Conservation (phyloP, 2,113 vertebrate genomes). For the Craseonycteris thonglongyai region DNA sequence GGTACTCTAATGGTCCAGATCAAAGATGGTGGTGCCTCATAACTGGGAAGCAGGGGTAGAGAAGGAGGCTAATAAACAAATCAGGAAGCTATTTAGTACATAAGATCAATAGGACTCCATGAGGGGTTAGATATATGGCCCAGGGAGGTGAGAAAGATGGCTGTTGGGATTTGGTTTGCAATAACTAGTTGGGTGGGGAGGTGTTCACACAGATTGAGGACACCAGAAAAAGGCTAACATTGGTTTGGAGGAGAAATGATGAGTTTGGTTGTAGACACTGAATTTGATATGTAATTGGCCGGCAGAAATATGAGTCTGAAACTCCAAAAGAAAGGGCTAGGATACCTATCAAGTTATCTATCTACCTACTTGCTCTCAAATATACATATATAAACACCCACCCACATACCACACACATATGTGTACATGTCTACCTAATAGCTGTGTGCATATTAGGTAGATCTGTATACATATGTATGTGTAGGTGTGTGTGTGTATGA, state of each 20-base stretch:
- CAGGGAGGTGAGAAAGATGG: not conserved
- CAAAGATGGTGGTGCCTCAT: not conserved
- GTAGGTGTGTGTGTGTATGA: accelerated
- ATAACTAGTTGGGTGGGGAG: not conserved
- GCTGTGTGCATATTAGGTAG: not conserved
- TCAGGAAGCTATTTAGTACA: not conserved
- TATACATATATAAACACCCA: not conserved
- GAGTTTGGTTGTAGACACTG: not conserved
- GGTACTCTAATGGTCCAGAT: not conserved
- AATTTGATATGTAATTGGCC: not conserved
- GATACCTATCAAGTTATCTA: not conserved
- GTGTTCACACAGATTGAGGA: not conserved
- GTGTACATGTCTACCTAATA: too few species aligned
- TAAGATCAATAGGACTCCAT: not conserved
- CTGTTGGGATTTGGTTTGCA: not conserved
- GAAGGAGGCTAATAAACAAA: not conserved
- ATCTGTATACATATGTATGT: not conserved
- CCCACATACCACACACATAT: not conserved
- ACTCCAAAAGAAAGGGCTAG: not conserved
- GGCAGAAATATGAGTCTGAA: not conserved
- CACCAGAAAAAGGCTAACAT: not conserved
- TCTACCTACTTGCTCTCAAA: not conserved
- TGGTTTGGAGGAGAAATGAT: not conserved
- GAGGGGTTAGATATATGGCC: not conserved
- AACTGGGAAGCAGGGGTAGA: accelerated